Evolutionary conservation across 2,797 vertebrate genomes (phyloP).

Genomic region (Picus viridis): DNA sequence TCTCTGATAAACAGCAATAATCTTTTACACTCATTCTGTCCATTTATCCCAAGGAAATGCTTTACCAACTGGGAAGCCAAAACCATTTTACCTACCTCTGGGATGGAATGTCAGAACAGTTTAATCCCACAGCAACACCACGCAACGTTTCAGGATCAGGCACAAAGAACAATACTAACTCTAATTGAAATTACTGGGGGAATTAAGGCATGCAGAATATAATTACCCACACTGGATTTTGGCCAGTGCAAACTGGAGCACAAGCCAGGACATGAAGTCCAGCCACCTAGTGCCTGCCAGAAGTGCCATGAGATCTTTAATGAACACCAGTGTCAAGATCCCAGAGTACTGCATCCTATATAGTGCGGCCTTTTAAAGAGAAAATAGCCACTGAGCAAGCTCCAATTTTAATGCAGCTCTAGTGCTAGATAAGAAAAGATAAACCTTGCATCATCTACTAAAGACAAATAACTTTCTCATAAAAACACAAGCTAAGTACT

Average conservation of each 20-base stretch:
- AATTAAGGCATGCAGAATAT: conserved; percentile 56
- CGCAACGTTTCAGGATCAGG: neutral
- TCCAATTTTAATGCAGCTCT: neutral
- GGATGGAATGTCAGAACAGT: conserved; percentile 8
- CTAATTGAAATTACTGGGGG: conserved; percentile 58
- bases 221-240: conserved; percentile 51
- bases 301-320: conserved; percentile 34
- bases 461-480: neutral
- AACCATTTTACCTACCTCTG: conserved; percentile 38
- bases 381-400: neutral
- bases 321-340: conserved; percentile 16
- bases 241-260: conserved; percentile 48
- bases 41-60: conserved; percentile 17
- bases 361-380: neutral
- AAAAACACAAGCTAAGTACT: neutral
- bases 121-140: conserved; percentile 31
- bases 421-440: neutral
- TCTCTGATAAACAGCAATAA: neutral
- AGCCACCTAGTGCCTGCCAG: conserved; percentile 51
- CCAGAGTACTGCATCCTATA: neutral
- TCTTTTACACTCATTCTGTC: neutral
- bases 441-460: neutral
- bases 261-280: conserved; percentile 56
- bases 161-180: conserved; percentile 25
- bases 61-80: neutral